Base-by-base conservation (phyloP, 1,140 invertebrate species). In the Neotoxoptera formosana region DNA sequence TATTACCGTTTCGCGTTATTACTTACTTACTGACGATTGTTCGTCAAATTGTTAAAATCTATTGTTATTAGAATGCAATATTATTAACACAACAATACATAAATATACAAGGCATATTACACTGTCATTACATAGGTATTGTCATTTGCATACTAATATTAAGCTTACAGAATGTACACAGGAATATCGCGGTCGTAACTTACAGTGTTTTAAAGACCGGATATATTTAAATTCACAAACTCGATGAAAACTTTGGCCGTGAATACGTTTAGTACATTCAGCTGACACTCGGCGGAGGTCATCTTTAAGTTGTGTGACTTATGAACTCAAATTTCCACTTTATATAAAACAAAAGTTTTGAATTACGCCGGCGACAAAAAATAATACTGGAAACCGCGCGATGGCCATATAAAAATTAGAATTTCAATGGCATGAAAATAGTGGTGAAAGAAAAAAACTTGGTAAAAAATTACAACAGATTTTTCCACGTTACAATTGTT, bases 391-490 rank as follows among this genome's bases (percentile, higher is more conserved):
- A 48, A 23, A 76, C 67, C 67, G 23, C 48, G 47, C 41, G 41
- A 41, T 48, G 67, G 21, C 25, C 30, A 7, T 47, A 41, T 47
- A 30, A 83, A 92, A 83, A 83, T 83, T 83, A 92, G 41, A 92
- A 92, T 92, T 92, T 51, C 60, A 83, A 84, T 92, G 91, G 83
- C 60, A 76, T 20, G 8, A 53, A 25, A n/a, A 76, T n/a, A 25
- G 91, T 30, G n/a, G 45, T 21, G 41, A n/a, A 45, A 30, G 9
- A 76, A 76, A 76, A 76, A 92, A 92, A 83, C 76, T 88, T 20
- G 91, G 45, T 91, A 83, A 92, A 92, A 92, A 83, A 92, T 92
- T 92, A 81, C 91, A 25, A 83, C 91, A n/a, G n/a, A 81, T 92
- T 83, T 92, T 34, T 81, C 91, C 23, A 48, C 47, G 34, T 48